Conservation (phyloP, 1,140 invertebrate species). For the Kradibia gibbosae region DNA sequence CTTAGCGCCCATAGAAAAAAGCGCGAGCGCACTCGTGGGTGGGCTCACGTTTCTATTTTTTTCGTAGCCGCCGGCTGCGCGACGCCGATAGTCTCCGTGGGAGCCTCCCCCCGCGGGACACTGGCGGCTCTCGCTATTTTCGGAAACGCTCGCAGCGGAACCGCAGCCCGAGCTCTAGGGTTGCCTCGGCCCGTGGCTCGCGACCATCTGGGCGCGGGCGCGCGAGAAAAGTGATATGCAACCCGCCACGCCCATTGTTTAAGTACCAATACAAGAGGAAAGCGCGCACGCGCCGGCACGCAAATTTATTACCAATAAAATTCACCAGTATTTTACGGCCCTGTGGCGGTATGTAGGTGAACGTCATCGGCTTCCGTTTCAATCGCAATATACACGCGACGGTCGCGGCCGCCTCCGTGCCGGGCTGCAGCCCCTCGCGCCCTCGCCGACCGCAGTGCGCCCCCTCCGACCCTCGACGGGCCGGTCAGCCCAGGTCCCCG, state of each 20-base stretch:
- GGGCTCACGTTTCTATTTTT: not conserved
- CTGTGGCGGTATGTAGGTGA: slow-evolving; percentile 59
- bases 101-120: not conserved
- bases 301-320: slow-evolving; percentile 70
- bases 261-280: slow-evolving; percentile 62
- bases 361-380: slow-evolving; percentile 63
- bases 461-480: not conserved
- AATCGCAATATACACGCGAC: slow-evolving; percentile 50
- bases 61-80: no score
- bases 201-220: slow-evolving; percentile 39
- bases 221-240: slow-evolving; percentile 35
- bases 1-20: no score
- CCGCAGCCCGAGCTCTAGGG: slow-evolving; percentile 30
- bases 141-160: not conserved
- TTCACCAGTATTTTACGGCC: slow-evolving; percentile 65
- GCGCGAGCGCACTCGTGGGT: no score
- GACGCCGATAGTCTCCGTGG: not conserved
- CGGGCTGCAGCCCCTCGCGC: not conserved
- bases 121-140: slow-evolving; percentile 3
- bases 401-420: no score
- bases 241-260: slow-evolving; percentile 62
- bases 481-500: not conserved
- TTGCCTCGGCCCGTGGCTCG: slow-evolving; percentile 36
- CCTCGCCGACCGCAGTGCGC: not conserved
- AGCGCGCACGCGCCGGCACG: slow-evolving; percentile 58